A percentile compares a stretch with the other conserved stretches of the same genome.
Conservation (phyloP, 2,797 vertebrate species). For the Acanthurus lineatus region DNA sequence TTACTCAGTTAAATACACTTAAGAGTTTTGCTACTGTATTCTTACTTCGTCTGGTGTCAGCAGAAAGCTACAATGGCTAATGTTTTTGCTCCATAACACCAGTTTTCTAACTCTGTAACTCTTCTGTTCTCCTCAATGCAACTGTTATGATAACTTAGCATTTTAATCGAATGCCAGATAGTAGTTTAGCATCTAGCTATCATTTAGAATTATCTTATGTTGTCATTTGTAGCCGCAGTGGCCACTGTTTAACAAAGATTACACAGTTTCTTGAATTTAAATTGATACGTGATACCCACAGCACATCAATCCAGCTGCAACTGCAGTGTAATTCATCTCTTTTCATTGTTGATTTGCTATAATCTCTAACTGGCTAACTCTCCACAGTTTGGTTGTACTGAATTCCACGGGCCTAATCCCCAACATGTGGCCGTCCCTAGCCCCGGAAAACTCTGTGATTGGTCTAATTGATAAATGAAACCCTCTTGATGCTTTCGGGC, state of each 20-base stretch:
- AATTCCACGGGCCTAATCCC: conserved; percentile 79
- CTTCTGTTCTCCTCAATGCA: not conserved
- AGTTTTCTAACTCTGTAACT: not conserved
- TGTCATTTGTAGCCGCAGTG: not conserved
- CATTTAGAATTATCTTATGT: not conserved
- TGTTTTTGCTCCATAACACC: not conserved
- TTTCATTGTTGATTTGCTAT: conserved; percentile 76
- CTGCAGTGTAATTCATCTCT: conserved; percentile 66
- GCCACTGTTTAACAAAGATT: not conserved
- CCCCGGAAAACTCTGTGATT: conserved; percentile 86
- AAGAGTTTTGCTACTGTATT: not conserved
- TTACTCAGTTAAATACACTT: not conserved
- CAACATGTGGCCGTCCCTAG: conserved; percentile 84
- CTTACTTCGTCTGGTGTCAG: not conserved
- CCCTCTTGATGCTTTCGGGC: conserved; percentile 82
- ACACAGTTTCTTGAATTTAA: conserved; percentile 24
- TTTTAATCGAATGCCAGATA: not conserved
- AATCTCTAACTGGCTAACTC: conserved; percentile 69
- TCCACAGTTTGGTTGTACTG: conserved; percentile 70
- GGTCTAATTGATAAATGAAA: conserved; percentile 89
- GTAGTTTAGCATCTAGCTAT: not conserved
- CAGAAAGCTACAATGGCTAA: not conserved
- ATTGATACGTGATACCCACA: conserved; percentile 41
- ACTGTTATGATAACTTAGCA: not conserved
- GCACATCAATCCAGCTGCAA: conserved; percentile 51